phyloP scores from a whole-genome alignment of 2,113 vertebrate species.

The Mastomys coucha region DNA sequence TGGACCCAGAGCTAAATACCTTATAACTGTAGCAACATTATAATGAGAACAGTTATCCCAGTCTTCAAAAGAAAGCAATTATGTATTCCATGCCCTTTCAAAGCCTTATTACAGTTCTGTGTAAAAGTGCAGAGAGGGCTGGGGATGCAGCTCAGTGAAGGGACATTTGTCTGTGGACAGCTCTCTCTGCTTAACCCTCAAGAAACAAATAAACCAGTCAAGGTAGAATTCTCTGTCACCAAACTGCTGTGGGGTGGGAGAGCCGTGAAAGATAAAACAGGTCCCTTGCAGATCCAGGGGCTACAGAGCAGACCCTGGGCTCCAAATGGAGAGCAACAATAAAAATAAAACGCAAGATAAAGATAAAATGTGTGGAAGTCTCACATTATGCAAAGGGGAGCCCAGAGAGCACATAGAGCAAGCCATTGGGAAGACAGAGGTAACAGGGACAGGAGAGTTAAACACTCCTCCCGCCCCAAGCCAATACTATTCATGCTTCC shows the following conservation, averaged over 20 bases:
- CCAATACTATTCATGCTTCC: not conserved
- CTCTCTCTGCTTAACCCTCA: not conserved
- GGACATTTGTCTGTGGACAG: not conserved
- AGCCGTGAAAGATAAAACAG: not conserved
- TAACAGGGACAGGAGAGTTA: not conserved
- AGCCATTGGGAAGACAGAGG: not conserved
- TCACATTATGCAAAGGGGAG: not conserved
- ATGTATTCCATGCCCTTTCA: not conserved
- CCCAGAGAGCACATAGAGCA: too few species aligned
- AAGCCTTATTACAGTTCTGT: not conserved
- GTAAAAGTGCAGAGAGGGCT: not conserved
- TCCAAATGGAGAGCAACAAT: not conserved
- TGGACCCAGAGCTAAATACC: not conserved
- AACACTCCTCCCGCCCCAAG: not conserved
- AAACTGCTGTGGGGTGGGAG: not conserved
- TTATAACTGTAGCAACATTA: not conserved
- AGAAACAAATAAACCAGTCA: not conserved
- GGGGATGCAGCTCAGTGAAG: not conserved
- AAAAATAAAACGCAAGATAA: not conserved
- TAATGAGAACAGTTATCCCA: not conserved
- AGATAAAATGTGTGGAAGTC: not conserved
- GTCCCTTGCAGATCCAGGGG: not conserved
- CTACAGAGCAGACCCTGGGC: not conserved
- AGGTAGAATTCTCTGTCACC: not conserved
- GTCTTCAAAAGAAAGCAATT: conserved; percentile 6